These are phyloP conservation scores for Sebastes kiyomatsui DNA, from an alignment of 2,797 vertebrate species.

Conservation along the genomic window DNA sequence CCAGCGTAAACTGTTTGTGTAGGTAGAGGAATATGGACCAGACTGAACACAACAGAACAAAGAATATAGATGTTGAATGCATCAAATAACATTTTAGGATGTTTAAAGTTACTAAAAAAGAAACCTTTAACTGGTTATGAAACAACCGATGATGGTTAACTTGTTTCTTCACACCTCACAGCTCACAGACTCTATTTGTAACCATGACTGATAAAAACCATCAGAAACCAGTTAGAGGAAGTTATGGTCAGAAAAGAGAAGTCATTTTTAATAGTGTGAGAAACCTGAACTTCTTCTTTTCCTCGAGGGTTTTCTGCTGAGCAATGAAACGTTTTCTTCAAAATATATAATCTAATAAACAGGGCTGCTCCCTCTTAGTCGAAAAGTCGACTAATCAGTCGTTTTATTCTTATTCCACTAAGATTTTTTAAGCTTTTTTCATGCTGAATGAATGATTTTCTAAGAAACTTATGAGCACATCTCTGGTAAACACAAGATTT, in stretches of 20 bases:
- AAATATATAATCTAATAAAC: not conserved
- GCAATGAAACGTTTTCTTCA: not conserved
- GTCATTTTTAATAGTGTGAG: not conserved
- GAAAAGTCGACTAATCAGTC: rapidly evolving
- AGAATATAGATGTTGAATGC: not conserved
- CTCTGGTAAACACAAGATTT: no score
- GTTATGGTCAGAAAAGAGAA: slow-evolving; percentile 51
- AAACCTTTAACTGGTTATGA: not conserved
- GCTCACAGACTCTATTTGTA: not conserved
- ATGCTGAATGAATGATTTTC: no score
- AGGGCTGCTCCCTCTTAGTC: no score
- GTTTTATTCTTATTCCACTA: no score
- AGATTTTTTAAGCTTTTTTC: no score
- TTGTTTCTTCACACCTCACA: not conserved
- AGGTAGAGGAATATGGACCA: not conserved
- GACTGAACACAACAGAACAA: not conserved
- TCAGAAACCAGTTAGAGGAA: slow-evolving; percentile 49
- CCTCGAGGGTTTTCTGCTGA: not conserved
- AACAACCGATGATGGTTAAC: not conserved
- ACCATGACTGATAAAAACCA: not conserved
- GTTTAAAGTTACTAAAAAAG: not conserved
- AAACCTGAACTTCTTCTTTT: not conserved
- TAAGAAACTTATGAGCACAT: no score
- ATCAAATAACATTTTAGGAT: not conserved
- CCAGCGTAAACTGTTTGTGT: not conserved